Evolutionary conservation across 1,140 invertebrate species (phyloP), one percentile per base, ranked within the genome.

Genomic region (Tetranychus urticae): DNA sequence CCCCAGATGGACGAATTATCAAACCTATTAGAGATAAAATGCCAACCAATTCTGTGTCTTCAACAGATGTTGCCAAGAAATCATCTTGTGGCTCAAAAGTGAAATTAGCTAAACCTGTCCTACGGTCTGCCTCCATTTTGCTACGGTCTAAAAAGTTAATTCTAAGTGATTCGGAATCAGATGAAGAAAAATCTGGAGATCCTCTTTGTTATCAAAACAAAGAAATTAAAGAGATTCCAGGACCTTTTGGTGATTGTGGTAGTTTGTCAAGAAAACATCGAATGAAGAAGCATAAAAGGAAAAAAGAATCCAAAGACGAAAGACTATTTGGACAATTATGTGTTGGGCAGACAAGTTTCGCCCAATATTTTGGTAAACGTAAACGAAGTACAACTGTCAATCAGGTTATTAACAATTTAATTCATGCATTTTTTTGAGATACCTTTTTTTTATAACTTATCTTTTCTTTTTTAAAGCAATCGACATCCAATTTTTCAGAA

Each of bases 91-190:
- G 55, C 23, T 14, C 33, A 2, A 56, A 56, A 56, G 35, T 6
- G 14, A 56, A 56, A 39, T 23, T n/a, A 36, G 34, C 31, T n/a
- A 56, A 56, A n/a, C 55, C 55, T 13, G 34, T 56, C 10, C 34
- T 39, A 10, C 55, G 57, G 23, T 58, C 57, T n/a, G 42, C 37
- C n/a, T 58, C 57, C 23, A 58, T 58, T 45, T 58, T 58, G 42
- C 31, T 58, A 12, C 4, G 35, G 36, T 58, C 57, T 12, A 58
- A 46, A 23, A 33, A 31, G 23, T 34, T 58, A 2, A 35, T 46
- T 58, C 36, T 58, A 35, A 58, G 57, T 46, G 57, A 58, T 34
- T 58, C 57, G 6, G 57, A 58, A 42, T 58, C 57, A 4, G 42
- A 42, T 10, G 37, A 45, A 13, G 42, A 42, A 2, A 42, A 58